Evolutionary conservation across 2,888 invertebrate species (phyloP), one percentile per base, ranked within the genome.

Genomic region (Meiosimyza decipiens): DNA sequence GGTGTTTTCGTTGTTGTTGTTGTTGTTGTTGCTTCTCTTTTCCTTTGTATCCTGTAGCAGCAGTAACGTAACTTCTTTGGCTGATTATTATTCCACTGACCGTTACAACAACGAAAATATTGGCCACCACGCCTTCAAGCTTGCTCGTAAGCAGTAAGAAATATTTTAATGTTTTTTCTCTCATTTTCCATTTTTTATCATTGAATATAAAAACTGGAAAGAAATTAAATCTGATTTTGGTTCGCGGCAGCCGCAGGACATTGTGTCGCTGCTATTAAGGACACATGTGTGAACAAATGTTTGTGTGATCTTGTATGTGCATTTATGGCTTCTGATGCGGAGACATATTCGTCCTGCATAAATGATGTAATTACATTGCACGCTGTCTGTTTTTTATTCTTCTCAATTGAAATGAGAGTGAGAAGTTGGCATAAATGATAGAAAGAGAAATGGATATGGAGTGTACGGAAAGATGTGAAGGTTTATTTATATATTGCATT

Each of bases 291-390:
- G 63, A 40, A 40, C 40, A 40, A 40, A 40, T 40, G 40, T 40
- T 40, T 40, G 40, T 40, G 40, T 40, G 40, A 3, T 28, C 28
- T 16, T n/a, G 69, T 33, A 22, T 22, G 12, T 11, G 54, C n/a
- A 33, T 18, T 59, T 28, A 28, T 28, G 59, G 59, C 28, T 12
- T 15, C 51, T 18, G 49, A 54, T 67, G 54, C 16, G 6, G 40
- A 50, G 65, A 57, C 67, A 52, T 54, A 72, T 60, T 67, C 83
- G 82, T 82, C 81, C 83, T 83, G 83, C 82, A 83, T 83, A 83
- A 83, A 83, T 83, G 83, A 83, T 83, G 83, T 83, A 83, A 83
- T 83, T 83, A 83, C 82, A 83, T 80, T 79, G 81, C 79, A 77
- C 80, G 79, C 81, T 80, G 81, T 82, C 78, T 79, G 54, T 50